Base-by-base conservation (phyloP, 1,140 invertebrate species). In the Drosophila bifasciata region DNA sequence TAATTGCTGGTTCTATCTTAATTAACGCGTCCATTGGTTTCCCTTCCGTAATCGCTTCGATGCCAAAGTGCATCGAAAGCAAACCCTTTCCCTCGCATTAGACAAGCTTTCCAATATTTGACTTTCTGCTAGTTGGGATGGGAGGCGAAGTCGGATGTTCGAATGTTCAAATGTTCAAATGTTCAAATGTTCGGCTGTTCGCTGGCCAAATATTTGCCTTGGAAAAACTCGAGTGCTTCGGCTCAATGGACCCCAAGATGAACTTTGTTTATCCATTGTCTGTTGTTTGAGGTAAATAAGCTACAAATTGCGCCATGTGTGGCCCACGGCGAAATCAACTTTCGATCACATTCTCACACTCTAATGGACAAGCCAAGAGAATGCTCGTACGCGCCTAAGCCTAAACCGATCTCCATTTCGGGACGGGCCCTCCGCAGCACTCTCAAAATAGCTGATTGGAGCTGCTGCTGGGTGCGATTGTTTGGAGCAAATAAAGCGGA, bases 221-320 rank as follows among this genome's bases (percentile, higher is more conserved):
- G 32, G 46, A 36, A 51, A 44, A 71, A 45, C 45, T 50, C 48
- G 44, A 72, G 67, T 76, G 58, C 59, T 15, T 28, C 51, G 56
- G 55, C 41, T 25, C 41, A 46, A 41, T 21, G 48, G 58, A 25
- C 21, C 72, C 55, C 56, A 9, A 60, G 45, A 45, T 80, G 44
- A 51, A 76, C 55, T 60, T 76, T 70, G 79, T 75, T 85, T 83
- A 60, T 56, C 32, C 50, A 48, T 21, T 79, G 57, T 57, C 51
- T 66, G 51, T 46, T 71, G 39, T 46, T 61, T 17, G 45, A 45
- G 49, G 57, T 61, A 85, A 79, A 79, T 62, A 85, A 59, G 61
- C 70, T 57, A 59, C 56, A 70, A 84, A 84, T 67, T 79, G 80
- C 80, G 67, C 60, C 64, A 79, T 75, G 75, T 61, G 60, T 55